A percentile compares a stretch with the other conserved stretches of the same genome.
Evolutionary conservation across 1,140 invertebrate species (phyloP).

Genomic region (Lerema accius): DNA sequence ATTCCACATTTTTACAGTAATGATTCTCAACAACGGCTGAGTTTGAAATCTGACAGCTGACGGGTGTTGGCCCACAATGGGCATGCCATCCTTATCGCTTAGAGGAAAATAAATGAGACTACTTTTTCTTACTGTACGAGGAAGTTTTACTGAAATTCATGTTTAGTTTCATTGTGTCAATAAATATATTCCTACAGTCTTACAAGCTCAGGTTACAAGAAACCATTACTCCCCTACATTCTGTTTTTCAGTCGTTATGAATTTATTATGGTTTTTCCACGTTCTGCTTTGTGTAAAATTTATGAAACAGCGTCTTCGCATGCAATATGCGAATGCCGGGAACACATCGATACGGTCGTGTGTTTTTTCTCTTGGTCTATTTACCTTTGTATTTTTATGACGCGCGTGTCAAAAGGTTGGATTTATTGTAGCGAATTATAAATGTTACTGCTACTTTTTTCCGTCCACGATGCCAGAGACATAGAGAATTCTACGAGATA

Average conservation of each 20-base stretch:
- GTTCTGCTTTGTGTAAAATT: slow-evolving; percentile 30
- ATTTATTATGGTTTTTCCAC: slow-evolving; percentile 13
- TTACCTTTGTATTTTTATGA: slow-evolving; percentile 36
- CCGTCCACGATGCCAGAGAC: slow-evolving; percentile 19
- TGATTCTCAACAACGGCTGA: slow-evolving; percentile 40
- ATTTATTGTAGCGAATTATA: slow-evolving; percentile 44
- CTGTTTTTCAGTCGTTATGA: slow-evolving; percentile 14
- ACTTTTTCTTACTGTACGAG: slow-evolving; percentile 66
- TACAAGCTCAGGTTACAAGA: slow-evolving; percentile 8
- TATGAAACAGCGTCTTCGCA: slow-evolving; percentile 27
- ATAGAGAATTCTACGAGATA: slow-evolving; percentile 39
- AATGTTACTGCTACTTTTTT: slow-evolving; percentile 34
- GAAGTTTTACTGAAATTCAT: slow-evolving; percentile 51
- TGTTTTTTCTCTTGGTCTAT: slow-evolving; percentile 21
- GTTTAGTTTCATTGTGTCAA: slow-evolving; percentile 46
- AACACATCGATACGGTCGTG: slow-evolving; percentile 21
- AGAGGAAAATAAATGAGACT: slow-evolving; percentile 72
- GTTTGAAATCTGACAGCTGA: slow-evolving; percentile 72
- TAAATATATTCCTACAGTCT: slow-evolving; percentile 40
- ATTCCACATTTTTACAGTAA: slow-evolving; percentile 46
- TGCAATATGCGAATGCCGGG: slow-evolving; percentile 22
- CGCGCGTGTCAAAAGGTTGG: slow-evolving; percentile 40
- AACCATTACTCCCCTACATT: slow-evolving; percentile 4
- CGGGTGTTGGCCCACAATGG: slow-evolving; percentile 62
- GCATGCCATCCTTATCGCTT: slow-evolving; percentile 64